Evolutionary conservation across 2,797 vertebrate species (phyloP), one percentile per base, ranked within the genome.

Genomic region (Miichthys miiuy): DNA sequence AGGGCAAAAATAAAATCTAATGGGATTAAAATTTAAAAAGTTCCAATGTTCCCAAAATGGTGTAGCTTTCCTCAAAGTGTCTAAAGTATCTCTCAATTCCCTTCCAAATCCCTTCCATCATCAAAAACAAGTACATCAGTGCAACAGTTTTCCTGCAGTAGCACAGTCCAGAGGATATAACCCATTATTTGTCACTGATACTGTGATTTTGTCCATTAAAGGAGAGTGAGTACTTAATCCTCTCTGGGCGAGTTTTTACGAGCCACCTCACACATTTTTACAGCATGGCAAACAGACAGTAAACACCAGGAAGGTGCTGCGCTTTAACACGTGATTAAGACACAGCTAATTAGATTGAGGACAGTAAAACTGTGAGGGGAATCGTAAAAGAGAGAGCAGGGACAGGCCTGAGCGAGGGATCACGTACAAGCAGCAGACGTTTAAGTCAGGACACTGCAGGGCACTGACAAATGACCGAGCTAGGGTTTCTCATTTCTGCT

Each of bases 241-340:
- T 85, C 62, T 71, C 83, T 61, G 79, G 90, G 81, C 52, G 63
- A 25, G 79, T 79, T 87, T 94, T 95, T 95, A 95, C 87, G 73
- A 94, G 92, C 89, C 78, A 69, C 84, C 92, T 93, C 90, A 92
- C 93, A 93, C 90, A 78, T 93, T 95, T 95, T 95, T 93, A 95
- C 93, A 93, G 87, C 90, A 88, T 23, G 52, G 85, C 88, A 89
- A 94, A 94, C 92, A 95, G 93, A 93, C 90, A 91, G 90, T 95
- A 94, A 96, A 96, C 94, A 92, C 91, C 84, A 79, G 92, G 88
- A 86, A 89, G 88, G 87, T 56, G 79, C 91, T 91, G 91, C 46
- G 72, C 84, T 94, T 94, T 91, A 94, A 92, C 90, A 89, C 90
- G 75, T 89, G 90, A 95, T 95, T 94, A 95, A 93, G 88, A 91